Percentiles rank a stretch among this genome's conserved stretches.
phyloP scores from a whole-genome alignment of 53 echinoderm and acorn worm genomes.

The Pentamera pediparva region DNA sequence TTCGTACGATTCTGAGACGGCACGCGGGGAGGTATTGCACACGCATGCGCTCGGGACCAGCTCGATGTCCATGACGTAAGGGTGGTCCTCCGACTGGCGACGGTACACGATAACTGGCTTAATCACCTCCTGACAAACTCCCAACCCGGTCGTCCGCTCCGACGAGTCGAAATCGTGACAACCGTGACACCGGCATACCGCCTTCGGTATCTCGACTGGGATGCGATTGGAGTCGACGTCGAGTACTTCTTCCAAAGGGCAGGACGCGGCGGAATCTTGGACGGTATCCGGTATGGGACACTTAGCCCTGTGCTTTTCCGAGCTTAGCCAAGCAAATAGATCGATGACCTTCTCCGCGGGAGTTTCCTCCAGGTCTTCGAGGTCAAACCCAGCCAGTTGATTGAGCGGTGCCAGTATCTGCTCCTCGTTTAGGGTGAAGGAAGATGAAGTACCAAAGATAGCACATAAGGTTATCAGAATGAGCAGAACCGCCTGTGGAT shows the following conservation, averaged over 20 bases:
- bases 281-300: not conserved
- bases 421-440: not conserved
- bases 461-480: too few species aligned
- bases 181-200: slow-evolving; percentile 7
- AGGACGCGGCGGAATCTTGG: not conserved
- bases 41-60: not conserved
- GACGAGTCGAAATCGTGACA: not conserved
- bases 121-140: not conserved
- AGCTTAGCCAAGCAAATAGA: not conserved
- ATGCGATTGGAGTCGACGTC: not conserved
- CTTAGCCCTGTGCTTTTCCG: not conserved
- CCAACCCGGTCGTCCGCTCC: not conserved
- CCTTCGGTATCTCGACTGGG: not conserved
- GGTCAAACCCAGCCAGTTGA: not conserved
- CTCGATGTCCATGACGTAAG: not conserved
- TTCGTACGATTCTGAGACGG: not conserved
- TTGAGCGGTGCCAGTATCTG: not conserved
- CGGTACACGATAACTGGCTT: slow-evolving; percentile 1
- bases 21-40: not conserved
- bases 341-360: not conserved
- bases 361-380: not conserved
- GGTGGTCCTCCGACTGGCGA: not conserved
- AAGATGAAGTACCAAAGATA: too few species aligned
- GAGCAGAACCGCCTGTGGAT: too few species aligned
- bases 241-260: not conserved